Base-by-base conservation (phyloP, 2,888 invertebrate genomes). In the Dasysyrphus tricinctus region DNA sequence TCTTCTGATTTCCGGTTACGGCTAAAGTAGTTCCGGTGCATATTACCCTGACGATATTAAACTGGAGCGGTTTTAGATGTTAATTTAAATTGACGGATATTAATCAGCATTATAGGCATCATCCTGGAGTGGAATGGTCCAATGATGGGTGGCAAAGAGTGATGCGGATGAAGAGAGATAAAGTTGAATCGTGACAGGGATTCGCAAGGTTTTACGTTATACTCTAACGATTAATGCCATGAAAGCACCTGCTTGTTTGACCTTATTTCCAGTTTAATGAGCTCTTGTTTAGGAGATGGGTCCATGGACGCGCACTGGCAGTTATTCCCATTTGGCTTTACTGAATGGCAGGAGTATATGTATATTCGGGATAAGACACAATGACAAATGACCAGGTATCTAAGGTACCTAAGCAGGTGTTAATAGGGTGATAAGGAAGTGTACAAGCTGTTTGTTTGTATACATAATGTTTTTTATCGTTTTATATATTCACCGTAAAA, bases 61-160 rank as follows among this genome's bases (percentile, higher is more conserved):
- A 47, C 49, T 51, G 69, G 70, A 57, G 44, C 65, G 11, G 5
- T 59, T 11, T 65, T 24, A 32, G 47, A 19, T 16, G 47, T 61
- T 54, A 67, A 56, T 80, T 85, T 49, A 76, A 76, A 80, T 73
- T 51, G 73, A 59, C 63, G 51, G 76, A 63, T 80, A 76, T 76
- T 80, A 80, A 77, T 80, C 84, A 67, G 49, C 8, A 16, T 70
- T 73, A 47, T 2, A 24, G 80, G 57, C 56, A 49, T 59, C 56
- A 49, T 59, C 1, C 34, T 65, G 65, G 42, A 3, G 14, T 29
- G 11, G 47, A 16, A 3, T 44, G n/a, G 44, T n/a, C 19, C 11
- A 19, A 19, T 24, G 9, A 29, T 14, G 24, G 24, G 6, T 14
- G 14, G n/a, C 12, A 37, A 34, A 9, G 14, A 34, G n/a, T 39